Conservation (phyloP, 1,140 invertebrate species). For the Centruroides vittatus region DNA sequence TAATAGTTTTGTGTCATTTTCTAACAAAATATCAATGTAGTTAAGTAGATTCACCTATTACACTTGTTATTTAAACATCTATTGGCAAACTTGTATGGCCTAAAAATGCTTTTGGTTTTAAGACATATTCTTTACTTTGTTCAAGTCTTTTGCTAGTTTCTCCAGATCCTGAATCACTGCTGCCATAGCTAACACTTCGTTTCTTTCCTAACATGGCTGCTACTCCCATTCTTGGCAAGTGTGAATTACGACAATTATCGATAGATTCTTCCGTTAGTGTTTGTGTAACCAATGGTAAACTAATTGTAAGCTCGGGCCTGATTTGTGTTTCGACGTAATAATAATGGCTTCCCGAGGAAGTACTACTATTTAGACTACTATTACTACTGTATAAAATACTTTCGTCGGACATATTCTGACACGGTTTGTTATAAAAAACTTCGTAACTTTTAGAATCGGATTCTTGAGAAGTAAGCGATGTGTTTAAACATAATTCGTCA, state of each 20-base stretch:
- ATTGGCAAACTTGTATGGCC: no score
- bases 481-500: no score
- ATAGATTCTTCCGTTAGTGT: slow-evolving; percentile 4
- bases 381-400: slow-evolving; percentile 7
- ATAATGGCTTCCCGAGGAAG: slow-evolving; percentile 8
- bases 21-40: no score
- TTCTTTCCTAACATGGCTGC: slow-evolving; percentile 13
- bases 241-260: slow-evolving; percentile 4
- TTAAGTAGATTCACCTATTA: no score
- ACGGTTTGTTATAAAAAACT: no score
- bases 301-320: slow-evolving; percentile 7
- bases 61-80: no score
- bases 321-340: slow-evolving; percentile 11
- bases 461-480: no score
- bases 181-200: slow-evolving; percentile 8
- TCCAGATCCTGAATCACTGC: slow-evolving; percentile 11
- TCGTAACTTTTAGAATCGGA: no score
- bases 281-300: slow-evolving; percentile 2
- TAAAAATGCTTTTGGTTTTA: no score
- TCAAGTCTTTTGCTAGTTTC: not conserved
- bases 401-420: not conserved
- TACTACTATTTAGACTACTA: slow-evolving; percentile 7
- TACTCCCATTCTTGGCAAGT: slow-evolving; percentile 14
- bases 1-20: no score
- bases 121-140: no score